Base-by-base conservation (phyloP, 2,888 invertebrate genomes). In the Phortica magna region DNA sequence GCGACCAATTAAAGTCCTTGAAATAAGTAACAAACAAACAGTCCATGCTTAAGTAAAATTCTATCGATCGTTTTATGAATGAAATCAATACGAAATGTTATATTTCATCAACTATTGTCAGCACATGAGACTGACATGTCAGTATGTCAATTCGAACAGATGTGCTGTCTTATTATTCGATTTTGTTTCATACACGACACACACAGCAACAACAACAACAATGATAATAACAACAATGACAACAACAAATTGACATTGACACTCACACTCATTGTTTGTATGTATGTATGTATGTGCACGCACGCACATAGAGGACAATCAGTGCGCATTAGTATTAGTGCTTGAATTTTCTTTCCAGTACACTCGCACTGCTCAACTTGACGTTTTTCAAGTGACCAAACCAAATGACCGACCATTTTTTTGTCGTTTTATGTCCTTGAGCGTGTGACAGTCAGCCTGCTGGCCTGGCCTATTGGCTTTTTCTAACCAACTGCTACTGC, bases 121-220 rank as follows among this genome's bases (percentile, higher is more conserved):
- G 31, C 31, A 31, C 31, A 31, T 31, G 31, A 31, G 31, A 31
- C 31, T n/a, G 53, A 57, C 17, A 12, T n/a, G 57, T 57, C n/a
- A 57, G 19, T 57, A n/a, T 57, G 48, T 14, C 48, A 48, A 5
- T 48, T 12, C 55, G 76, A 77, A 87, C 87, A 85, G 83, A 88
- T 88, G 88, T 82, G 84, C 79, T 77, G 82, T 74, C 81, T 78
- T 80, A 85, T 87, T 48, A 48, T 48, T 48, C 48, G 48, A 48
- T 65, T 65, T 65, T 14, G 14, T 31, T 65, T 65, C 39, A 10
- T 31, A 31, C 65, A 17, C 39, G 65, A 65, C 65, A 39, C 65
- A 31, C 39, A 31, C 39, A 9, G 7, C 76, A 80, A 80, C 81
- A 75, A 70, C 81, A 82, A 80, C 77, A 83, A 81, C 78, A 83